phyloP scores from a whole-genome alignment of 2,888 invertebrate species.

The Rotaria magnacalcarata region DNA sequence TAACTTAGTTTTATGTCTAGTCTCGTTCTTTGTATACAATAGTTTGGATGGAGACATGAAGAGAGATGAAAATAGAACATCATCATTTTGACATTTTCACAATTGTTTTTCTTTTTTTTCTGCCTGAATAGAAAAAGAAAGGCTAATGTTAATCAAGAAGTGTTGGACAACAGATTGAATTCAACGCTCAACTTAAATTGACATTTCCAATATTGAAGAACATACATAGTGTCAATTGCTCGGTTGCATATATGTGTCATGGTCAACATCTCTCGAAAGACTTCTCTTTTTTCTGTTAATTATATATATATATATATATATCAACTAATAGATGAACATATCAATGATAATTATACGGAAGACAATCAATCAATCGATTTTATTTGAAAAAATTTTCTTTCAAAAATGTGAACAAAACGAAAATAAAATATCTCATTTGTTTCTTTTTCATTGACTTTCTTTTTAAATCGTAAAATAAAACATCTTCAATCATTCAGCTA shows the following conservation, averaged over 20 bases:
- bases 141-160: background rate
- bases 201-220: background rate
- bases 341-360: background rate
- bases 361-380: no score
- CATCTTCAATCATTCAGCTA: background rate
- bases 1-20: no score
- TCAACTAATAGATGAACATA: background rate
- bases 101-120: no score
- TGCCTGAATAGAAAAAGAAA: background rate
- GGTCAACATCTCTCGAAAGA: background rate
- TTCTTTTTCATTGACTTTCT: background rate
- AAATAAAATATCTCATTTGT: background rate
- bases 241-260: background rate
- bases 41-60: no score
- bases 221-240: background rate
- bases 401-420: no score
- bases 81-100: background rate
- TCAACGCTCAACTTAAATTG: background rate
- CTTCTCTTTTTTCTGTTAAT: background rate
- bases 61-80: background rate
- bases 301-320: background rate
- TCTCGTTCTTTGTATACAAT: no score
- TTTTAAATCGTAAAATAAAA: background rate
- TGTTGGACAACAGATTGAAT: background rate
- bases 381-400: no score